These are phyloP conservation scores for Crambe crambe DNA, from an alignment of 37 sponge, comb jelly and placozoan genomes.

Conservation along the genomic window DNA sequence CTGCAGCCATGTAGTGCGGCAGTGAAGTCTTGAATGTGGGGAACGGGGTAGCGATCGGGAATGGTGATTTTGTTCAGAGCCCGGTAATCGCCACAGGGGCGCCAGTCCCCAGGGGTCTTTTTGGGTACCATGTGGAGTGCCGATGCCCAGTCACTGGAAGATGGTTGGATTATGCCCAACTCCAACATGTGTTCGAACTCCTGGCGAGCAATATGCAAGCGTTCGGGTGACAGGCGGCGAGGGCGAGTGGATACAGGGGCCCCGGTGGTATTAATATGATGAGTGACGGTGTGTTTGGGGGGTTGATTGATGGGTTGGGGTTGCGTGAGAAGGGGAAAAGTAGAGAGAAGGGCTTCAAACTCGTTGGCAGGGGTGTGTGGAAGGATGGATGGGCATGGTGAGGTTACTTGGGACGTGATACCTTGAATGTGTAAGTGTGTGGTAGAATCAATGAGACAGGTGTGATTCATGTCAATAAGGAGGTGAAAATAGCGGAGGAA, in stretches of 20 bases:
- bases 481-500: constrained; percentile 9
- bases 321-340: constrained; percentile 3
- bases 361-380: constrained; percentile 13
- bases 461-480: background rate
- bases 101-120: too few species aligned
- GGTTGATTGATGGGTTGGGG: background rate
- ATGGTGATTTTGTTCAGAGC: too few species aligned
- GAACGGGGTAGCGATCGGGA: too few species aligned
- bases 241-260: constrained; percentile 21
- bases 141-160: too few species aligned
- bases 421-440: constrained; percentile 17
- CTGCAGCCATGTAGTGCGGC: too few species aligned
- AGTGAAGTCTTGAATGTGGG: too few species aligned
- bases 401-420: background rate
- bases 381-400: constrained; percentile 15
- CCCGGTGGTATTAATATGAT: constrained; percentile 42
- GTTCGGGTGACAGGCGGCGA: constrained; percentile 3
- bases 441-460: background rate
- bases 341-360: constrained; percentile 8
- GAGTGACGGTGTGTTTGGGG: too few species aligned
- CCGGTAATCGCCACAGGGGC: too few species aligned
- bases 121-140: too few species aligned
- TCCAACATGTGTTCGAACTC: background rate
- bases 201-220: too few species aligned
- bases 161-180: constrained; percentile 60